Conservation (phyloP, 2,113 vertebrate species). For the Alethe diademata region DNA sequence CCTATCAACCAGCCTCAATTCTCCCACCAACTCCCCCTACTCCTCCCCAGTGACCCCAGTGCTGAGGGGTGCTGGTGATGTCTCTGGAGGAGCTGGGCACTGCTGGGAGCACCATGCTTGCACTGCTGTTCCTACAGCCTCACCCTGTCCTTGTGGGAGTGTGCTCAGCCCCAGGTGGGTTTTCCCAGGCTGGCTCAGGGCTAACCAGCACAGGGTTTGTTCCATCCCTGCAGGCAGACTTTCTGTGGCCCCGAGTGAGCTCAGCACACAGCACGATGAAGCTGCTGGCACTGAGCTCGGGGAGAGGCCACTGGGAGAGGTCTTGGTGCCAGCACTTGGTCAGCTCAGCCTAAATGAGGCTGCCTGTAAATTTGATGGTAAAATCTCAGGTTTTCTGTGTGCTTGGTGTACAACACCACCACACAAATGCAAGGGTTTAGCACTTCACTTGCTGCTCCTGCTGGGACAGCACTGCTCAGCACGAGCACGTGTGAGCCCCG, state of each 20-base stretch:
- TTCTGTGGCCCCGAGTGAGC: fast-evolving
- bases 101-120: fast-evolving
- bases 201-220: not conserved
- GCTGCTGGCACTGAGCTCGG: not conserved
- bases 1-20: not conserved
- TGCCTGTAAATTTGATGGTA: fast-evolving
- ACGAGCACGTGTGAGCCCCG: fast-evolving
- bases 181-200: not conserved
- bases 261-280: fast-evolving
- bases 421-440: not conserved
- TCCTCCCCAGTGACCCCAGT: not conserved
- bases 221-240: not conserved
- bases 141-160: not conserved
- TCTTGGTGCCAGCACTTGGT: not conserved
- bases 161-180: not conserved
- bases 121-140: not conserved
- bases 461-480: not conserved
- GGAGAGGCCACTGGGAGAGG: fast-evolving
- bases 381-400: not conserved
- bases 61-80: fast-evolving
- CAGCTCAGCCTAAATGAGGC: not conserved
- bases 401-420: no score
- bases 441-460: not conserved
- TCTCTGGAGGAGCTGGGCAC: not conserved
- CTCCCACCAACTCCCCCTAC: fast-evolving